Conservation (phyloP, 1,140 invertebrate species). For the Eriocheir sinensis region DNA sequence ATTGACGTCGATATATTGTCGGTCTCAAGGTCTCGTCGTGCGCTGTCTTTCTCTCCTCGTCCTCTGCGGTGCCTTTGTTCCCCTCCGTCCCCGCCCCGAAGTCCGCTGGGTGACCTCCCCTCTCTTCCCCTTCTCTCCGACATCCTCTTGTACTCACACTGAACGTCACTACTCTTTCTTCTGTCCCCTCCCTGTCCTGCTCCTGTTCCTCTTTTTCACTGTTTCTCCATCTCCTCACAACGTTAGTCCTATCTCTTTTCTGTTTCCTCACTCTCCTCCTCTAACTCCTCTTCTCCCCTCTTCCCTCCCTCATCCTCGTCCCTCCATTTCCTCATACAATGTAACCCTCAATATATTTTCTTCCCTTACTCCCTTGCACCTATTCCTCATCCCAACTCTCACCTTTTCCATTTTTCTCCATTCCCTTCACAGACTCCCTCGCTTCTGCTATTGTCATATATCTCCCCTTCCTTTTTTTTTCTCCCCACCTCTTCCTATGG, state of each 20-base stretch:
- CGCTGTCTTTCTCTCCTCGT: not conserved
- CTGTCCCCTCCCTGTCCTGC: not conserved
- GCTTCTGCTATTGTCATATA: too few species aligned
- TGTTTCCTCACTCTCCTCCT: not conserved
- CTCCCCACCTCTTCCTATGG: not conserved
- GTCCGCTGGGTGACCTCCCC: not conserved
- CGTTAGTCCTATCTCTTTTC: not conserved
- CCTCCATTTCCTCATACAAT: too few species aligned
- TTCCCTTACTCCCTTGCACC: too few species aligned
- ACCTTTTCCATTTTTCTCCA: too few species aligned
- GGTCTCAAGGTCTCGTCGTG: conserved; percentile 8
- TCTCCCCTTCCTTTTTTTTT: not conserved
- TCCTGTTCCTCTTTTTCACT: not conserved
- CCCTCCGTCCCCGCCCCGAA: not conserved
- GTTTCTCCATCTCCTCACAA: not conserved
- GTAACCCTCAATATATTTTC: too few species aligned
- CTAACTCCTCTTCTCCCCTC: not conserved
- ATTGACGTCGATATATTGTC: conserved; percentile 16
- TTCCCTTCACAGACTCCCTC: too few species aligned
- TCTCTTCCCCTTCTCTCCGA: too few species aligned
- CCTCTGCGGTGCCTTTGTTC: not conserved
- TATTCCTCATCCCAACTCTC: too few species aligned
- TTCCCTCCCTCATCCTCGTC: not conserved
- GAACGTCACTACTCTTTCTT: not conserved
- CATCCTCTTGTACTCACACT: too few species aligned